phyloP scores from a whole-genome alignment of 35 echinoderm and acorn worm species.

The Eucidaris tribuloides region DNA sequence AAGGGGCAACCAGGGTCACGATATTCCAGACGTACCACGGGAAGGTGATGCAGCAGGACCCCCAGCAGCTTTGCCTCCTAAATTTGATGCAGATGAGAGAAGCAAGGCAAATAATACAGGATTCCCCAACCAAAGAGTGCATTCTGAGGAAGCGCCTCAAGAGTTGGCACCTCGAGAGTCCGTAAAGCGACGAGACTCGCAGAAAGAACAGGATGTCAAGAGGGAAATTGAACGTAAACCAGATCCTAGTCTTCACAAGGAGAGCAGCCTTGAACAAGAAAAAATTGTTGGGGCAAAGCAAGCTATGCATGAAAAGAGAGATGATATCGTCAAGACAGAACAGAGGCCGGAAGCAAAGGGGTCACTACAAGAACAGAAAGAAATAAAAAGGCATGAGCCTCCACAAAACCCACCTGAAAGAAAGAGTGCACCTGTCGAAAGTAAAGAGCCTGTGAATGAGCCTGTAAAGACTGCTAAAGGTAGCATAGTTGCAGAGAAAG shows the following conservation, averaged over 20 bases:
- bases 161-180: neutral
- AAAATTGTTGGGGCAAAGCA: neutral
- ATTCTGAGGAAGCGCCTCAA: neutral
- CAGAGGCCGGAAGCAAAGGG: slow-evolving; percentile 24
- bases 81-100: neutral
- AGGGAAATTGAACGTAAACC: neutral
- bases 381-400: neutral
- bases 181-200: neutral
- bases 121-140: neutral
- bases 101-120: neutral
- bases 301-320: neutral
- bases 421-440: neutral
- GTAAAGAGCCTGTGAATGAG: no score
- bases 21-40: neutral
- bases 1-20: neutral
- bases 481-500: neutral
- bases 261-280: no score
- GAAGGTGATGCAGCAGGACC: neutral
- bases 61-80: neutral
- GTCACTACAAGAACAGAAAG: neutral
- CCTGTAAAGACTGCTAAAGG: neutral
- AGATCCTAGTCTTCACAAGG: no score
- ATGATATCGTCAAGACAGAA: neutral
- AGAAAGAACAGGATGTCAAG: neutral
- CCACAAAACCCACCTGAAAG: neutral